Percentiles rank a stretch among this genome's conserved stretches.
Evolutionary conservation across 2,113 vertebrate genomes (phyloP).

Genomic region (Podarcis raffonei): DNA sequence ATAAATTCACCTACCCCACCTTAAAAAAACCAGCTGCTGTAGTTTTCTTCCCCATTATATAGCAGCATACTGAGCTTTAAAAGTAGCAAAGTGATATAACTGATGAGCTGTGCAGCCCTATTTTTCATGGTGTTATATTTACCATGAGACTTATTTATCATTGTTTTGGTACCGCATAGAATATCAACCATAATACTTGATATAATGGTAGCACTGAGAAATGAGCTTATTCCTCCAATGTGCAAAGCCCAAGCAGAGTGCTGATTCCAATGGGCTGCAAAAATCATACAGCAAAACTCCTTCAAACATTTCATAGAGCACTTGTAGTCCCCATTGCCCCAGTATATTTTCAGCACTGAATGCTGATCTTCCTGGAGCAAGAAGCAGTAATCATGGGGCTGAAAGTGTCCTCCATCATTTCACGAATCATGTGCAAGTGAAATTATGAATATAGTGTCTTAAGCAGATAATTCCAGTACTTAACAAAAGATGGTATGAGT

Average conservation of each 20-base stretch:
- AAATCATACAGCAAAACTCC: constrained; percentile 50
- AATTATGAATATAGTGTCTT: constrained; percentile 63
- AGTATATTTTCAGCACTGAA: constrained; percentile 49
- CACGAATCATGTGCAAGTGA: constrained; percentile 58
- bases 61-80: constrained; percentile 38
- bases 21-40: constrained; percentile 39
- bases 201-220: constrained; percentile 38
- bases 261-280: constrained; percentile 52
- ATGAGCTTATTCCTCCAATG: constrained; percentile 41
- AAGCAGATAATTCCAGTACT: constrained; percentile 63
- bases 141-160: constrained; percentile 57
- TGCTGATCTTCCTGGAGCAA: constrained; percentile 43
- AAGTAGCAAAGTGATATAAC: constrained; percentile 52
- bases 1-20: constrained; percentile 54
- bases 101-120: constrained; percentile 47
- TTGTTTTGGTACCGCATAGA: constrained; percentile 34
- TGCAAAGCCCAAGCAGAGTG: constrained; percentile 1
- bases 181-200: constrained; percentile 39
- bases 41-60: constrained; percentile 33
- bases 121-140: constrained; percentile 50
- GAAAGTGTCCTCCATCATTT: constrained; percentile 58
- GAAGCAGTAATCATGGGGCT: constrained; percentile 54
- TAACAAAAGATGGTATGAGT: constrained; percentile 52
- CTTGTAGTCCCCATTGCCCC: constrained; percentile 38
- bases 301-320: constrained; percentile 53